These are phyloP conservation scores for Palythoa grandis DNA, from an alignment of 92 coral and sea anemone genomes.

Conservation along the genomic window DNA sequence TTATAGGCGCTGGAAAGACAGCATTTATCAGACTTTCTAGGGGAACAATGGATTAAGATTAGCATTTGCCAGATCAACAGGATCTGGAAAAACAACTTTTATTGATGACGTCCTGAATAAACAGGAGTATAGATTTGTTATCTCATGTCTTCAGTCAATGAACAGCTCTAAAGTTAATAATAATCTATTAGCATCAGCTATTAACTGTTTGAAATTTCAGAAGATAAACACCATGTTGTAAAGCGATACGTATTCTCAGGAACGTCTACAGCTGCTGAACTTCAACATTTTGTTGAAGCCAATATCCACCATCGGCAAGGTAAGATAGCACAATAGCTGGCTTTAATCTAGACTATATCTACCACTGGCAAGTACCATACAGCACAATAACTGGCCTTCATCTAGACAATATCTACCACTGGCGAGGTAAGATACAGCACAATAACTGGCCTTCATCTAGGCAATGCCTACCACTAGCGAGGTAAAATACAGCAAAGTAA, in stretches of 20 bases:
- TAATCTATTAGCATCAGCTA: background rate
- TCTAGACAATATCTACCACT: too few species aligned
- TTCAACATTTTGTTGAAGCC: conserved; percentile 89
- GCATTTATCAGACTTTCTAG: too few species aligned
- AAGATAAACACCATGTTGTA: conserved; percentile 90
- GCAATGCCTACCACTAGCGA: too few species aligned
- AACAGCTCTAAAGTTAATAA: background rate
- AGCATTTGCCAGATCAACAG: too few species aligned
- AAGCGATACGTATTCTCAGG: conserved; percentile 96
- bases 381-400: background rate
- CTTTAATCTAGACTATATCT: background rate
- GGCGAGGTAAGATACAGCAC: background rate
- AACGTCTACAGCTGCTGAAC: conserved; percentile 83
- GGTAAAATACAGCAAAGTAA: background rate
- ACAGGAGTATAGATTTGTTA: background rate
- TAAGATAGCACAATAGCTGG: conserved; percentile 15
- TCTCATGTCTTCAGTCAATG: background rate
- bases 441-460: too few species aligned
- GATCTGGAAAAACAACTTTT: background rate
- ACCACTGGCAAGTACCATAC: too few species aligned
- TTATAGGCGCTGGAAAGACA: too few species aligned
- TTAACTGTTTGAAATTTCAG: conserved; percentile 36
- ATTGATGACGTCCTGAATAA: background rate
- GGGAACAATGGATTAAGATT: too few species aligned
- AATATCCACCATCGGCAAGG: conserved; percentile 98